Conservation (phyloP, 2,888 invertebrate species). For the Anoncus sp. region DNA sequence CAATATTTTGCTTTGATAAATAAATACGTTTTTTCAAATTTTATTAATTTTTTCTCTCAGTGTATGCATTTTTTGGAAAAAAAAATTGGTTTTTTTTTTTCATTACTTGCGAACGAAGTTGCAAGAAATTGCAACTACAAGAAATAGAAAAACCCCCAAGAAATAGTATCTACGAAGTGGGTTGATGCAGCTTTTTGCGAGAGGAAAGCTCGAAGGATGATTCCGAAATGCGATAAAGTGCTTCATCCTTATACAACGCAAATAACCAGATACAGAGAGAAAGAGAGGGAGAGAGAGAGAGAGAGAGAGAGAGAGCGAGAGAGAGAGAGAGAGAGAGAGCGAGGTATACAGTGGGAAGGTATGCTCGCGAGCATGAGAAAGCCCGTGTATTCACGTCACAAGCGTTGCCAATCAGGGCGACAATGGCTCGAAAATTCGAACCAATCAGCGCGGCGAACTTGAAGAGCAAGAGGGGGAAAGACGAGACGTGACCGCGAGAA, state of each 20-base stretch:
- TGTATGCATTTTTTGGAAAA: too few relatives aligned
- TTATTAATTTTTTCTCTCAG: neutral
- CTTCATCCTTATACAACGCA: constrained; percentile 71
- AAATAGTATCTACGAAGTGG: neutral
- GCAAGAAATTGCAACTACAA: too few relatives aligned
- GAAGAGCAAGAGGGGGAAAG: constrained; percentile 54
- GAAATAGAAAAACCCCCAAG: too few relatives aligned
- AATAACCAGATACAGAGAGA: neutral
- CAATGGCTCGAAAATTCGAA: constrained; percentile 82
- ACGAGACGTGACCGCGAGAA: constrained; percentile 79
- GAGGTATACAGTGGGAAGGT: constrained; percentile 10
- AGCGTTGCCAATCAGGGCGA: constrained; percentile 81
- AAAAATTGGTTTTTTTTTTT: too few relatives aligned
- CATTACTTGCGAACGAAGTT: too few relatives aligned
- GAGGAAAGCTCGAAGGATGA: constrained; percentile 14
- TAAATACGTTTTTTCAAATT: too few relatives aligned
- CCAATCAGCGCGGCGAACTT: constrained; percentile 77
- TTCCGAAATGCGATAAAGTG: constrained; percentile 71
- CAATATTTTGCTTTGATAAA: too few relatives aligned
- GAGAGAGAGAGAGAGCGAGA: too few relatives aligned
- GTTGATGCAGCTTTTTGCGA: neutral
- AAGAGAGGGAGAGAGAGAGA: too few relatives aligned
- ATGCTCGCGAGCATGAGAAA: constrained; percentile 11
- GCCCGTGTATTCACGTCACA: constrained; percentile 72
- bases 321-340: too few relatives aligned